These are phyloP conservation scores for Ectobius pallidus DNA, from an alignment of 2,888 invertebrate genomes.

Conservation along the genomic window DNA sequence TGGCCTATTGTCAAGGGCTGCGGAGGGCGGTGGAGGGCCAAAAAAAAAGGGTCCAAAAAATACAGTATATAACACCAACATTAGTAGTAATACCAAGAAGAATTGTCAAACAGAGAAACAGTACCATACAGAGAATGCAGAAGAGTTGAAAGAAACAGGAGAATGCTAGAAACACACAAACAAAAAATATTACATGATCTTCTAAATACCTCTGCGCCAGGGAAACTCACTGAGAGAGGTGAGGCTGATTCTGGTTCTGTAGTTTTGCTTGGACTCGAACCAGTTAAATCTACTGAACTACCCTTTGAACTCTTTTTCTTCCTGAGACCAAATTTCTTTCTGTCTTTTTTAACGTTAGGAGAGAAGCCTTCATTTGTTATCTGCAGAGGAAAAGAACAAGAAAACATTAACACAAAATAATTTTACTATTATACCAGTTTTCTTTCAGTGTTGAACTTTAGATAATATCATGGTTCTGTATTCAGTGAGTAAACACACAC, in stretches of 20 bases:
- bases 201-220: slow-evolving; percentile 31
- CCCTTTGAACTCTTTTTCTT: slow-evolving; percentile 70
- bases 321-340: slow-evolving; percentile 70
- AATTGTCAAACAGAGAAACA: not conserved
- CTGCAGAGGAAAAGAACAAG: slow-evolving; percentile 29
- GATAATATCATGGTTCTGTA: not conserved
- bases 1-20: too few species aligned
- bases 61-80: too few species aligned
- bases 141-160: not conserved
- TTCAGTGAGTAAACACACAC: too few species aligned
- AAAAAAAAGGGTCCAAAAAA: not conserved
- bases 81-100: too few species aligned
- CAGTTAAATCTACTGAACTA: slow-evolving; percentile 65
- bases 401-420: not conserved
- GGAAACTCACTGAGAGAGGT: slow-evolving; percentile 54
- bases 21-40: not conserved
- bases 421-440: not conserved
- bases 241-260: slow-evolving; percentile 55
- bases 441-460: not conserved
- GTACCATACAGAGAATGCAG: not conserved
- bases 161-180: not conserved
- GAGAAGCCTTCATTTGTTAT: slow-evolving; percentile 61
- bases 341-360: slow-evolving; percentile 70
- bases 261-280: slow-evolving; percentile 51
- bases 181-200: slow-evolving; percentile 1